Evolutionary conservation across 2,113 vertebrate species (phyloP).

Genomic region (cat (Felis catus)): DNA sequence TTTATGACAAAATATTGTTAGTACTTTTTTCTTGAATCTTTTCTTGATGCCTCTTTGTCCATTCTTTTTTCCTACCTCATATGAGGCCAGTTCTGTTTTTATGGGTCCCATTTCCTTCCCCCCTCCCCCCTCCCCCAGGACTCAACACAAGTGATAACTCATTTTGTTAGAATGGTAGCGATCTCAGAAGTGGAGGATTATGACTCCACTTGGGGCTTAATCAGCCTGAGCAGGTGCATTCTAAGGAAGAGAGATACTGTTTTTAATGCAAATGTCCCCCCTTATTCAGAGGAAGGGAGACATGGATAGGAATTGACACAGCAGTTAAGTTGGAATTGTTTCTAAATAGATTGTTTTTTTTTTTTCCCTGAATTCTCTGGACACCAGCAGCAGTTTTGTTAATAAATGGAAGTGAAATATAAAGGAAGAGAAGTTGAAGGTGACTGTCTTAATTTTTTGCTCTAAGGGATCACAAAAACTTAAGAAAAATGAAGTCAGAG

Average conservation of each 20-base stretch:
- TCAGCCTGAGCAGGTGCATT: constrained; percentile 76
- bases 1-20: background rate
- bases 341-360: constrained; percentile 75
- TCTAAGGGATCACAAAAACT: constrained; percentile 37
- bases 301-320: constrained; percentile 69
- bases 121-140: background rate
- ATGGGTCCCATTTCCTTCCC: background rate
- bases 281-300: constrained; percentile 66
- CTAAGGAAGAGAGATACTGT: constrained; percentile 72
- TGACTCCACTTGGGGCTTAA: constrained; percentile 65
- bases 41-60: background rate
- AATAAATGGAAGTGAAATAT: constrained; percentile 51
- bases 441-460: constrained; percentile 62
- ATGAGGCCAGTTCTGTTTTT: background rate
- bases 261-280: constrained; percentile 76
- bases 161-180: constrained; percentile 56
- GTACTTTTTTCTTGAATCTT: background rate
- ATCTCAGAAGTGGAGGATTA: constrained; percentile 67
- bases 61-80: background rate
- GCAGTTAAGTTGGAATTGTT: constrained; percentile 69
- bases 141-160: constrained; percentile 55
- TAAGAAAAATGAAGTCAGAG: constrained; percentile 55
- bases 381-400: constrained; percentile 37
- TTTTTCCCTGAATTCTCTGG: background rate
- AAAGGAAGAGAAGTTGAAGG: constrained; percentile 53